phyloP scores from a whole-genome alignment of 2,888 invertebrate genomes.

The Mayetiola destructor region DNA sequence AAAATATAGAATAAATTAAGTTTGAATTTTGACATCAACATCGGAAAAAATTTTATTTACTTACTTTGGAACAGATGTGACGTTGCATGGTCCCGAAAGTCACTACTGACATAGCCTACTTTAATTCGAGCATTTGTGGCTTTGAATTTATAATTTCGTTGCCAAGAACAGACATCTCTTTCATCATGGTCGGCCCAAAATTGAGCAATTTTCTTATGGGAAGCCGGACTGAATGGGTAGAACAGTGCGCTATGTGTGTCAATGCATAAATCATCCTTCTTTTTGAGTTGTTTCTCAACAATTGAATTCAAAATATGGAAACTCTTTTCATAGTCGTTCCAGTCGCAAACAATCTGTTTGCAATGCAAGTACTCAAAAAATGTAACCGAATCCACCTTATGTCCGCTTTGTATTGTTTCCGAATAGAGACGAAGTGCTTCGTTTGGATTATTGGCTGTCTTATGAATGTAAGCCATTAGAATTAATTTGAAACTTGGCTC shows the following conservation, averaged over 20 bases:
- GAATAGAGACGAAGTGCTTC: conserved; percentile 93
- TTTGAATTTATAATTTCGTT: conserved; percentile 58
- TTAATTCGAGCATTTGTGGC: conserved; percentile 48
- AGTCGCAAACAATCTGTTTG: conserved; percentile 96
- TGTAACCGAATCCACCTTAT: conserved; percentile 97
- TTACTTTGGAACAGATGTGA: conserved; percentile 99
- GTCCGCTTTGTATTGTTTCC: conserved; percentile 89
- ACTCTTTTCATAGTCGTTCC: conserved; percentile 87
- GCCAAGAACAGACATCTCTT: conserved; percentile 89
- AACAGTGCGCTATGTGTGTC: conserved; percentile 99
- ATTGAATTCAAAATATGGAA: conserved; percentile 89
- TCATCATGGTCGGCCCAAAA: conserved; percentile 84
- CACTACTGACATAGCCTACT: conserved; percentile 96
- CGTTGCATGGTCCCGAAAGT: conserved; percentile 99
- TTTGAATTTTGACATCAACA: no score
- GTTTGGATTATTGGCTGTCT: conserved; percentile 93
- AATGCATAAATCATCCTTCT: conserved; percentile 88
- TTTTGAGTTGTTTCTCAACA: conserved; percentile 86
- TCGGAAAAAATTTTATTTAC: no score
- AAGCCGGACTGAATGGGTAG: conserved; percentile 88
- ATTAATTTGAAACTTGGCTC: no score
- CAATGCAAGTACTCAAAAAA: conserved; percentile 98
- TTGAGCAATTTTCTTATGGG: conserved; percentile 85
- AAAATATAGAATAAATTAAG: no score
- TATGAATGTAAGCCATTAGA: conserved; percentile 98